Percentiles rank a stretch among this genome's conserved stretches.
Evolutionary conservation across 2,113 vertebrate genomes (phyloP).

Genomic region (Mormoops blainvillei): DNA sequence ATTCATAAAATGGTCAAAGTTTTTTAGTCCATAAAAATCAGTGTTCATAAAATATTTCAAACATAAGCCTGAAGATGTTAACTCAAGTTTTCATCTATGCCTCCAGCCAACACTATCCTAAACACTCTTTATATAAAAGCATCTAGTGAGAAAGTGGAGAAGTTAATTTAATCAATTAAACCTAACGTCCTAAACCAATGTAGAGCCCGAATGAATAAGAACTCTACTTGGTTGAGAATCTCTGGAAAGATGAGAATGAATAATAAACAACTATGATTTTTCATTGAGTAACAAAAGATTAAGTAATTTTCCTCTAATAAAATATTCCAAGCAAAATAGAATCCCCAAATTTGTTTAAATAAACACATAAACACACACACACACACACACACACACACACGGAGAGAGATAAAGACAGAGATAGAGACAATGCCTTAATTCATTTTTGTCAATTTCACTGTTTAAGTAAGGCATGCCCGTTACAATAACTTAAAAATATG

Average conservation of each 20-base stretch:
- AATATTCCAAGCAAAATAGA: background rate
- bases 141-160: background rate
- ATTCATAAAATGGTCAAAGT: background rate
- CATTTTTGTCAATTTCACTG: background rate
- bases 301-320: background rate
- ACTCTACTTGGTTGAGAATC: background rate
- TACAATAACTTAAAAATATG: background rate
- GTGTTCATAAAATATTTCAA: background rate
- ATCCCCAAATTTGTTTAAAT: background rate
- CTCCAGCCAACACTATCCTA: background rate
- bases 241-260: background rate
- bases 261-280: background rate
- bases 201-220: background rate
- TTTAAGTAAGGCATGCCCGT: background rate
- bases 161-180: background rate
- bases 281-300: background rate
- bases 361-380: background rate
- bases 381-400: too few relatives aligned
- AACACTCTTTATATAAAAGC: background rate
- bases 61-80: background rate
- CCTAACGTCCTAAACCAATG: background rate
- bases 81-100: background rate
- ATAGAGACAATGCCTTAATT: background rate
- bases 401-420: background rate
- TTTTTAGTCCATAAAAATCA: background rate